Evolutionary conservation across 2,113 vertebrate genomes (phyloP), one percentile per base, ranked within the genome.

Genomic region (Cheilinus undulatus): DNA sequence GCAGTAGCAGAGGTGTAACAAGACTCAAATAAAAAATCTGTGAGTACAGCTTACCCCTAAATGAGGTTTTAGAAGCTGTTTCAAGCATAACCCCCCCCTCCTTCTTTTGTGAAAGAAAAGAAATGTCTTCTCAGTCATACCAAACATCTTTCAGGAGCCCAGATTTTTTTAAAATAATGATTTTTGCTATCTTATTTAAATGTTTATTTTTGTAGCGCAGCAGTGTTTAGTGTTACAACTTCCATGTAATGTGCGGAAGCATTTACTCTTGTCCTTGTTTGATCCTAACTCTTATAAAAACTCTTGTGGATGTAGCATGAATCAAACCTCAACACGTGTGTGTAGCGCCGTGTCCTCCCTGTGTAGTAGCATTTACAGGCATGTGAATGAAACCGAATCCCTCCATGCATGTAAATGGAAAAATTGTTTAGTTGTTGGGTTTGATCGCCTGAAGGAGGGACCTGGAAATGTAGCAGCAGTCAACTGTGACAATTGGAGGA

Each of bases 401-500:
- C 32, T 26, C 43, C 81, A 76, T 84, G 88, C 85, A 86, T 85
- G 76, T 82, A 76, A 89, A 90, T 80, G 26, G 60, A 89, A 60
- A 87, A 87, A 88, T 78, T 66, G 73, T 87, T 89, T 77, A 82
- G 83, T 46, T 66, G 71, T 75, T 85, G 32, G 11, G 56, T 68
- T 23, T 72, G n/a, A 76, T 78, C 5, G 63, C 85, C 79, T 45
- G 70, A 70, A 85, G 75, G 86, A 58, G 53, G 24, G 45, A 68
- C 73, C 28, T 68, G 78, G 78, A 83, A n/a, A 89, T 84, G 50
- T 59, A 72, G 74, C 73, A 58, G 56, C 87, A 83, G 84, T 73
- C 86, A 59, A 79, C 86, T 83, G 89, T 90, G 90, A 91, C 82
- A 85, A 82, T 60, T 67, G 83, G 65, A 79, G 80, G 83, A 86